phyloP scores from a whole-genome alignment of 2,888 invertebrate species.

The Nysson spinosus region DNA sequence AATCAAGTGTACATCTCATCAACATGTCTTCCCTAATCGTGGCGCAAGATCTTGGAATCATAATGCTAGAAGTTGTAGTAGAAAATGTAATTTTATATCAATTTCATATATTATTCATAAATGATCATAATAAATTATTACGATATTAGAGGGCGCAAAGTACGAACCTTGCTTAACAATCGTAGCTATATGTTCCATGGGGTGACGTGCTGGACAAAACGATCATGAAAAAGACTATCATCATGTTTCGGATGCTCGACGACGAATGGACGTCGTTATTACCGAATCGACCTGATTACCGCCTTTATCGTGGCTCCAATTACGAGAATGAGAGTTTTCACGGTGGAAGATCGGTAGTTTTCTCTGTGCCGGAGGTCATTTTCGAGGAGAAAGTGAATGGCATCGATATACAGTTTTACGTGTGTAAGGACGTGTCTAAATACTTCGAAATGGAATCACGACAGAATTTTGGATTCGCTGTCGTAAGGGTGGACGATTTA shows the following conservation, averaged over 20 bases:
- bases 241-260: conserved; percentile 68
- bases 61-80: conserved; percentile 70
- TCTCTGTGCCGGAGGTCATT: conserved; percentile 57
- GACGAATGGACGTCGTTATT: conserved; percentile 65
- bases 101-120: no score
- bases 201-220: conserved; percentile 60
- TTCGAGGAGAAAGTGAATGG: conserved; percentile 44
- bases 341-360: conserved; percentile 70
- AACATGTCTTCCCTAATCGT: conserved; percentile 68
- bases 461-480: conserved; percentile 56
- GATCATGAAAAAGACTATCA: conserved; percentile 63
- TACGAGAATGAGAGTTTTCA: conserved; percentile 63
- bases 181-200: conserved; percentile 65
- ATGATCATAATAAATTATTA: no score
- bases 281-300: conserved; percentile 65
- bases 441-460: conserved; percentile 60
- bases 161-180: neutral
- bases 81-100: conserved; percentile 62
- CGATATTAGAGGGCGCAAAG: no score
- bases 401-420: conserved; percentile 61
- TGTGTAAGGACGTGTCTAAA: conserved; percentile 60
- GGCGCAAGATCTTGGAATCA: conserved; percentile 62
- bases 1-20: no score
- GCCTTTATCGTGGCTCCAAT: conserved; percentile 63
- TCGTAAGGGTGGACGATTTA: conserved; percentile 60